Evolutionary conservation across 2,113 vertebrate species (phyloP), one percentile per base, ranked within the genome.

Genomic region (Tragulus kanchil): DNA sequence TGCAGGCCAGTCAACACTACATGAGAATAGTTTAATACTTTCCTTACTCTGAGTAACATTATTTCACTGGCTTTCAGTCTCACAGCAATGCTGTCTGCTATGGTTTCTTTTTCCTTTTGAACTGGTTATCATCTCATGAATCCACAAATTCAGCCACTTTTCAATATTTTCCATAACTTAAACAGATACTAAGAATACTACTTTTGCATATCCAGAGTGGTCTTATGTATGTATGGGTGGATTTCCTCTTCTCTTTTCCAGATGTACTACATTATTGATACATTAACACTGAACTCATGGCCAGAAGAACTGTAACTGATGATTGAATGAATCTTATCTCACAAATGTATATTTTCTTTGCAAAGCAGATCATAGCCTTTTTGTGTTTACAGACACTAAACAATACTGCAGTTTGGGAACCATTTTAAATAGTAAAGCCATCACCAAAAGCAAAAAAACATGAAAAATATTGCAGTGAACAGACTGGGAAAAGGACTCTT

Each of bases 321-420:
- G 23, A 42, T 54, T 87, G 31, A 94, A 73, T 71, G 23, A 88
- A 81, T 88, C 23, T 94, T 88, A 84, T 26, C 65, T 92, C 82
- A 59, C 64, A 65, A 2, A 48, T 6, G 25, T 58, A 59, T 67
- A 59, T 52, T 79, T 93, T 69, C 84, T 86, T 67, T 85, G 31
- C 45, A 62, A 59, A 62, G 48, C 17, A 75, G 25, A 48, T 65
- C 59, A 75, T 10, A 85, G 50, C 25, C 28, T 58, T 50, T 69
- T 67, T 31, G 28, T 15, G 17, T 31, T n/a, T 58, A 85, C 15
- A 19, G 75, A 84, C 59, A 77, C 50, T 36, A 85, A 69, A 58
- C 0, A 73, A 21, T 6, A 73, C 11, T 7, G 69, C 45, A 73
- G 21, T 73, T 73, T 73, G 21, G 69, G 42, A 42, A 73, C 69